Evolutionary conservation across 2,888 invertebrate species (phyloP), one percentile per base, ranked within the genome.

Genomic region (Dryocosmus kuriphilus): DNA sequence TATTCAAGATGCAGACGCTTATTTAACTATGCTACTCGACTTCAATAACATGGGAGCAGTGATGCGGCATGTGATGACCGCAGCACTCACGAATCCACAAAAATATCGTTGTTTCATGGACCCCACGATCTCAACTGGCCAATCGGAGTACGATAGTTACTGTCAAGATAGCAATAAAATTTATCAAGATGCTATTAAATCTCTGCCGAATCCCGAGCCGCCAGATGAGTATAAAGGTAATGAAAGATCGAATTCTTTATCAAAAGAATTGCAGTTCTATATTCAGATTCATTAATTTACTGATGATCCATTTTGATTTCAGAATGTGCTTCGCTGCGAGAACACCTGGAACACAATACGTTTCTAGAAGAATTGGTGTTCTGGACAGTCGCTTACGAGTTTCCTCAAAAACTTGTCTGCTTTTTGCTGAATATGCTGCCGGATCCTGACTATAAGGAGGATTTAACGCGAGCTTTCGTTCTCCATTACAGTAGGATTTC

Each of bases 341-440:
- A 96, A 84, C 94, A 95, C 41, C 92, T 98, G 57, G 94, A 95
- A 46, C 98, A 98, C 92, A 94, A 94, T 85, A 97, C 97, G 0
- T 94, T 98, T 82, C 93, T 98, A 27, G 98, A 99, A 91, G 99
- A 99, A 93, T 94, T 99, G 84, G 97, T 99, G 85, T 99, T 99
- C 93, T 99, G 99, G 99, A 98, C 98, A 30, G 98, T 99, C 80
- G 97, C 97, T 90, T 98, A 97, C 92, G 98, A 99, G 92, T 99
- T 99, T 92, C 99, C 99, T 0, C 98, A 99, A 92, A 98, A 98
- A 90, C 94, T 99, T 77, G 98, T 99, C 75, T 99, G 98, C 89
- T 95, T 99, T 84, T 92, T 99, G 80, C 94, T 99, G 76, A 98
- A 98, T 90, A 97, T 99, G 96, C 93, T 99, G 87, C 98, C 98